phyloP scores from a whole-genome alignment of 2,797 vertebrate genomes.

The Halcyon badia region DNA sequence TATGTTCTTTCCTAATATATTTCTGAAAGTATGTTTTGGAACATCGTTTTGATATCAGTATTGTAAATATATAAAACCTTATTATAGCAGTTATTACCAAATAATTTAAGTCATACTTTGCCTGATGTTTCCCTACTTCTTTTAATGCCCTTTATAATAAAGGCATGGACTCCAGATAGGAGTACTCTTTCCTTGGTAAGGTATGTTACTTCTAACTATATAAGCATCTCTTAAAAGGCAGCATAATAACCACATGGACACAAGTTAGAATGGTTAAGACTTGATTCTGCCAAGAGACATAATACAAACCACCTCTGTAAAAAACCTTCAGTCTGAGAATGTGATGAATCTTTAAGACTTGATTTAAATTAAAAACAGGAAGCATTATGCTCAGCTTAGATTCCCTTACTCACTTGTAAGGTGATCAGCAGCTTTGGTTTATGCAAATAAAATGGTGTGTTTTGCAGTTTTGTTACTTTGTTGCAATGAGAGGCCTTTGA shows the following conservation, averaged over 20 bases:
- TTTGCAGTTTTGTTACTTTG: neutral
- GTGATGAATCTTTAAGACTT: neutral
- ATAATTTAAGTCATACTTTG: neutral
- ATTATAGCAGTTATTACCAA: neutral
- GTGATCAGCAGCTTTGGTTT: neutral
- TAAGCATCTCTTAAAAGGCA: neutral
- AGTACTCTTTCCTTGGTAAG: neutral
- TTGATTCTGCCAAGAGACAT: neutral
- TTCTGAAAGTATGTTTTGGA: neutral
- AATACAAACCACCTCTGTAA: neutral
- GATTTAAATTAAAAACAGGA: slow-evolving; percentile 3
- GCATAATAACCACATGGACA: neutral
- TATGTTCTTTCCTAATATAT: neutral
- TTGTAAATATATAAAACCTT: neutral
- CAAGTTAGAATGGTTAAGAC: neutral
- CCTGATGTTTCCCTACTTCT: neutral
- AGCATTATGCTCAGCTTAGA: neutral
- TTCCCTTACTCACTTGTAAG: neutral
- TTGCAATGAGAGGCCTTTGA: neutral
- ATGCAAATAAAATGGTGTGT: neutral
- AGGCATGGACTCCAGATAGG: fast-evolving
- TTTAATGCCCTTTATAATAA: neutral
- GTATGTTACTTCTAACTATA: neutral
- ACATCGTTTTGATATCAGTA: neutral
- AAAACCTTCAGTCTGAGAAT: neutral